phyloP scores from a whole-genome alignment of 2,888 invertebrate genomes.

The Pasiphila rectangulata region DNA sequence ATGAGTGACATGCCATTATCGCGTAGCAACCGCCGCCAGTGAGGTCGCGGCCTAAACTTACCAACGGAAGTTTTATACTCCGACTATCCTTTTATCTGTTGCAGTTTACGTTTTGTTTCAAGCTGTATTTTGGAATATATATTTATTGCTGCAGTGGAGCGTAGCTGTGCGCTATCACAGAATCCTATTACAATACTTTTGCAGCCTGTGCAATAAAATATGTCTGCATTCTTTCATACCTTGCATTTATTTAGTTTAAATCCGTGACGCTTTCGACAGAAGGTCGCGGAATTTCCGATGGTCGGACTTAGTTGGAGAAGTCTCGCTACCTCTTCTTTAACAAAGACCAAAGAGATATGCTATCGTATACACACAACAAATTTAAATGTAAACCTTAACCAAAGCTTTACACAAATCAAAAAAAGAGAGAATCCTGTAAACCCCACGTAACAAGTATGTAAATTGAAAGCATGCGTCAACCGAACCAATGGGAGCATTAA shows the following conservation, averaged over 20 bases:
- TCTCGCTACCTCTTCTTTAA: too few relatives aligned
- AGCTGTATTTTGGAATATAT: slow-evolving; percentile 27
- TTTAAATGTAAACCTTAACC: not conserved
- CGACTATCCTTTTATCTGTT: slow-evolving; percentile 46
- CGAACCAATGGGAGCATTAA: slow-evolving; percentile 55
- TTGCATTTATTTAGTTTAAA: too few relatives aligned
- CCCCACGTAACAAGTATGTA: not conserved
- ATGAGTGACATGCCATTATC: slow-evolving; percentile 80
- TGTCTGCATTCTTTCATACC: too few relatives aligned
- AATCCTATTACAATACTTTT: slow-evolving; percentile 14
- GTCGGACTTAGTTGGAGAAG: too few relatives aligned
- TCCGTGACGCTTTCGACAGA: too few relatives aligned
- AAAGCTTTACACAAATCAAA: not conserved
- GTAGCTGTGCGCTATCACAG: slow-evolving; percentile 16
- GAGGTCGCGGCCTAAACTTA: slow-evolving; percentile 63
- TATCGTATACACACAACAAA: not conserved
- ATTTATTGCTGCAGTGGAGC: slow-evolving; percentile 29
- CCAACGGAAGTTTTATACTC: slow-evolving; percentile 49
- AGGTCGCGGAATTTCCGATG: too few relatives aligned
- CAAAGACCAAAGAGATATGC: too few relatives aligned
- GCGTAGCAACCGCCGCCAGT: slow-evolving; percentile 43
- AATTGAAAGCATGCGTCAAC: slow-evolving; percentile 3
- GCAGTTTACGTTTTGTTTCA: slow-evolving; percentile 32
- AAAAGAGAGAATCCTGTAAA: not conserved
- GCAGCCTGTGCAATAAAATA: slow-evolving; percentile 4